Evolutionary conservation across 2,888 invertebrate species (phyloP).

Genomic region (Steinernema carpocapsae): DNA sequence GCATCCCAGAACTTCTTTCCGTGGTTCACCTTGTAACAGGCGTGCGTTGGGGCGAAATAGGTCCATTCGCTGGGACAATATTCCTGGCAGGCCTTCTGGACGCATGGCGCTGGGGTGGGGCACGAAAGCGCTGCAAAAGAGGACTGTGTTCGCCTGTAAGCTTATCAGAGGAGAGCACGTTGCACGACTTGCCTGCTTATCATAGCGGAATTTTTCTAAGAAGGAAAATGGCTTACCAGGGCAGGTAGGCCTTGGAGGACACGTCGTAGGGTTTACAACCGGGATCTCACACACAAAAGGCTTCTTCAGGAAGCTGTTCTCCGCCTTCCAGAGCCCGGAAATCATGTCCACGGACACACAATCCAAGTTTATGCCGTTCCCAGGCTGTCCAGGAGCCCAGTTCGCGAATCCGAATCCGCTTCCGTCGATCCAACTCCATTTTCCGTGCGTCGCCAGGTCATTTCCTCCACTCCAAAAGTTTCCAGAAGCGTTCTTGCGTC

Average conservation of each 20-base stretch:
- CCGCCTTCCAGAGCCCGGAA: slow-evolving; percentile 22
- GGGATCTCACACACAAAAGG: slow-evolving; percentile 33
- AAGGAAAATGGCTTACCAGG: background rate
- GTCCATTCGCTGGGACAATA: slow-evolving; percentile 13
- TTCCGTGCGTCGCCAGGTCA: slow-evolving; percentile 19
- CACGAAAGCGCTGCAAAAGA: background rate
- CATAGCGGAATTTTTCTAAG: no score
- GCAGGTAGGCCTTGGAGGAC: slow-evolving; percentile 10
- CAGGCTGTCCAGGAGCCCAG: slow-evolving; percentile 33
- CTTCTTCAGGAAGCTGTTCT: slow-evolving; percentile 8
- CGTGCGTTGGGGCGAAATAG: slow-evolving; percentile 3
- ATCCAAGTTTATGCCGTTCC: background rate
- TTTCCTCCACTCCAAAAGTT: slow-evolving; percentile 35
- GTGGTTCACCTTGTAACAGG: slow-evolving; percentile 32
- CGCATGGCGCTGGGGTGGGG: slow-evolving; percentile 4
- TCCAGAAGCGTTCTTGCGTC: background rate
- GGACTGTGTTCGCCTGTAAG: background rate
- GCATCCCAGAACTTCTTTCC: slow-evolving; percentile 31
- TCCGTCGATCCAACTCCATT: slow-evolving; percentile 33
- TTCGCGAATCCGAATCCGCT: slow-evolving; percentile 20
- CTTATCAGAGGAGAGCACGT: background rate
- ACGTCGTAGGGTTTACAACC: background rate
- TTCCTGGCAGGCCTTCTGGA: slow-evolving; percentile 2
- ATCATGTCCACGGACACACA: slow-evolving; percentile 4
- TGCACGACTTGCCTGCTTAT: no score